A percentile compares a stretch with the other conserved stretches of the same genome.
Conservation (phyloP, 2,888 invertebrate genomes). For the Tetrapedia diversipes region DNA sequence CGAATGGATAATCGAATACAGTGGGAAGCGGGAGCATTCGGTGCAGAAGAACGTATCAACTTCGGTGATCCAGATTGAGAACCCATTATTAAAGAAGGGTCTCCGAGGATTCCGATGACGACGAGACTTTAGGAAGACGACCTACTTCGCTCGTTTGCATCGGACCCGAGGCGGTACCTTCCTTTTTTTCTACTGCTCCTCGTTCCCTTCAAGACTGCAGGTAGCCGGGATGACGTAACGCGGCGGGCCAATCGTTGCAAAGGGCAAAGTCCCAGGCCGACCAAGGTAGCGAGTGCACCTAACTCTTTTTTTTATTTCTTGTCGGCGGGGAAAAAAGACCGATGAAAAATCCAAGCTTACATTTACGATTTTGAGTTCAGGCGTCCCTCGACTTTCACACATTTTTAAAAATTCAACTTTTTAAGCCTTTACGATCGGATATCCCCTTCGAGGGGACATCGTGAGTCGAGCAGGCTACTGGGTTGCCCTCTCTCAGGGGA, state of each 20-base stretch:
- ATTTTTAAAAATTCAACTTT: too few species aligned
- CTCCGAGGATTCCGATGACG: constrained; percentile 61
- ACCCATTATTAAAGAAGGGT: constrained; percentile 40
- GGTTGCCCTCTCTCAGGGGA: too few species aligned
- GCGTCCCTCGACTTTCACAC: too few species aligned
- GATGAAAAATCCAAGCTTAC: too few species aligned
- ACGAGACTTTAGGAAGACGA: constrained; percentile 63
- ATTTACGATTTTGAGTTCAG: too few species aligned
- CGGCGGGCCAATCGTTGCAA: constrained; percentile 59
- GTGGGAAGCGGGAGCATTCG: background rate
- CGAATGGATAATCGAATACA: too few species aligned
- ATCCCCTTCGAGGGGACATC: too few species aligned
- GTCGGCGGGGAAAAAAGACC: too few species aligned
- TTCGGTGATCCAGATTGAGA: constrained; percentile 50
- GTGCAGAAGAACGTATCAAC: background rate
- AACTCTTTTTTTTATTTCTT: constrained; percentile 40
- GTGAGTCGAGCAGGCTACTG: too few species aligned
- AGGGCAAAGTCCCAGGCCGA: constrained; percentile 64
- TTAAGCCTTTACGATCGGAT: too few species aligned
- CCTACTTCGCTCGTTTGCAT: constrained; percentile 65
- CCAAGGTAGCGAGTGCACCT: constrained; percentile 6
- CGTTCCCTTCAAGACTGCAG: constrained; percentile 56
- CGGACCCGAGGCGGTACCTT: constrained; percentile 56
- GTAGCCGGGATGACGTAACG: constrained; percentile 66
- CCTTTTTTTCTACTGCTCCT: constrained; percentile 44